Percentiles rank a stretch among this genome's conserved stretches.
Conservation (phyloP, 92 coral and sea anemone species). For the Paramuricea clavata region DNA sequence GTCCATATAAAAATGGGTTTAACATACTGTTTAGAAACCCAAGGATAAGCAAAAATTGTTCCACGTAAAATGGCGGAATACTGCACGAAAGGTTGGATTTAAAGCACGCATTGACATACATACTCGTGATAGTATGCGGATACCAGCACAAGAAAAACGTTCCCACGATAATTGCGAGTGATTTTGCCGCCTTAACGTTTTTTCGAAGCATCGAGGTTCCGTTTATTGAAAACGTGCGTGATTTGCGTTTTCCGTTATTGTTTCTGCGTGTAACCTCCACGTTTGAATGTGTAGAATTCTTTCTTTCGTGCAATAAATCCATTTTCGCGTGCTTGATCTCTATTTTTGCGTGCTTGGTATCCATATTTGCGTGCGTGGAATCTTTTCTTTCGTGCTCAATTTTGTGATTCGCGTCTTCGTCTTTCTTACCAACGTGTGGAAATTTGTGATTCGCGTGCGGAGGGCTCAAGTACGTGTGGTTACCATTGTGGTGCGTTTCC, state of each 20-base stretch:
- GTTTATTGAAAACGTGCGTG: neutral
- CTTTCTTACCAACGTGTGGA: neutral
- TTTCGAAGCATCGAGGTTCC: constrained; percentile 25
- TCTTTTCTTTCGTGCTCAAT: neutral
- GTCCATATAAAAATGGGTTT: constrained; percentile 88
- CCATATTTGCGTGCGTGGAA: neutral
- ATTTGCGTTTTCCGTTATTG: constrained; percentile 3
- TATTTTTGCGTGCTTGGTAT: neutral
- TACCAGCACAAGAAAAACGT: constrained; percentile 73
- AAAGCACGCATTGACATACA: constrained; percentile 41
- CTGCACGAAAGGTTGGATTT: neutral
- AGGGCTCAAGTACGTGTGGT: neutral
- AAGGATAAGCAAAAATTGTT: constrained; percentile 57
- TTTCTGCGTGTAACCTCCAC: neutral
- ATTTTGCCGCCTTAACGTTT: constrained; percentile 71
- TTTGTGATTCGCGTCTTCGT: neutral
- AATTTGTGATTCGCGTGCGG: neutral
- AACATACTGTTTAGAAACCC: constrained; percentile 90
- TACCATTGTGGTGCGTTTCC: neutral
- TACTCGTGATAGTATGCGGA: constrained; percentile 60
- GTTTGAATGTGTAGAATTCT: neutral
- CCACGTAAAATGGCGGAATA: neutral
- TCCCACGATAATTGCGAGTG: constrained; percentile 71
- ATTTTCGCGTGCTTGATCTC: neutral
- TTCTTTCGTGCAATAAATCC: constrained; percentile 7